A percentile compares a stretch with the other conserved stretches of the same genome.
phyloP scores from a whole-genome alignment of 2,888 invertebrate genomes.

The Amblyteles armatorius region DNA sequence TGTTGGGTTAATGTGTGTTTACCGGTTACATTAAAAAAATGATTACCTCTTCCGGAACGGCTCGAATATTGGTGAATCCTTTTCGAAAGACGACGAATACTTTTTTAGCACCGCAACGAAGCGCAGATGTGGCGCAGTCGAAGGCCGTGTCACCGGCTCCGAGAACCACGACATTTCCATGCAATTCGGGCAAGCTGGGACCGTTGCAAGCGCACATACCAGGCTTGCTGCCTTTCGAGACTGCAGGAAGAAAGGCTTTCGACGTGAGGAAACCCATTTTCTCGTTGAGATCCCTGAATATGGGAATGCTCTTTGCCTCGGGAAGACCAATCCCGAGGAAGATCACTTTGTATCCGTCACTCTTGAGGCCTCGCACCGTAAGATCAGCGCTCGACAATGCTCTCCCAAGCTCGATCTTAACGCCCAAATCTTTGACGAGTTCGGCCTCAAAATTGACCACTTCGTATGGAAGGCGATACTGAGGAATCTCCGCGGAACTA shows the following conservation, averaged over 20 bases:
- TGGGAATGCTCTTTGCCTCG: constrained; percentile 92
- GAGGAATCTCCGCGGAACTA: constrained; percentile 98
- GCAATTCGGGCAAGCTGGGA: constrained; percentile 88
- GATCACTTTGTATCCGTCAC: constrained; percentile 90
- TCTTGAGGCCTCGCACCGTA: constrained; percentile 88
- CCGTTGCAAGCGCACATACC: constrained; percentile 89
- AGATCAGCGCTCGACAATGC: constrained; percentile 90
- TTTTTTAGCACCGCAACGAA: constrained; percentile 96
- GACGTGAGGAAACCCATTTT: constrained; percentile 97
- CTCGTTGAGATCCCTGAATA: constrained; percentile 91
- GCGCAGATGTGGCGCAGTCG: constrained; percentile 98
- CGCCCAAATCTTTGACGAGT: constrained; percentile 96
- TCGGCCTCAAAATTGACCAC: constrained; percentile 97
- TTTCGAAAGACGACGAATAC: constrained; percentile 98
- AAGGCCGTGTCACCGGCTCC: constrained; percentile 99
- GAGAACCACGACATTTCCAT: constrained; percentile 94
- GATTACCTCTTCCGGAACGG: constrained; percentile 97
- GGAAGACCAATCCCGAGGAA: constrained; percentile 96
- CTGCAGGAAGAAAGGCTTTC: constrained; percentile 95
- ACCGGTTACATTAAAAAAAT: background rate
- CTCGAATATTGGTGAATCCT: constrained; percentile 97
- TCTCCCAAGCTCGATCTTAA: constrained; percentile 92
- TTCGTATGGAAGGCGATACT: constrained; percentile 96
- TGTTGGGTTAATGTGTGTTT: background rate
- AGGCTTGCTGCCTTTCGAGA: constrained; percentile 95